Percentiles rank a stretch among this genome's conserved stretches.
Conservation (phyloP, 2,113 vertebrate genomes). For the Limnothrissa miodon region DNA sequence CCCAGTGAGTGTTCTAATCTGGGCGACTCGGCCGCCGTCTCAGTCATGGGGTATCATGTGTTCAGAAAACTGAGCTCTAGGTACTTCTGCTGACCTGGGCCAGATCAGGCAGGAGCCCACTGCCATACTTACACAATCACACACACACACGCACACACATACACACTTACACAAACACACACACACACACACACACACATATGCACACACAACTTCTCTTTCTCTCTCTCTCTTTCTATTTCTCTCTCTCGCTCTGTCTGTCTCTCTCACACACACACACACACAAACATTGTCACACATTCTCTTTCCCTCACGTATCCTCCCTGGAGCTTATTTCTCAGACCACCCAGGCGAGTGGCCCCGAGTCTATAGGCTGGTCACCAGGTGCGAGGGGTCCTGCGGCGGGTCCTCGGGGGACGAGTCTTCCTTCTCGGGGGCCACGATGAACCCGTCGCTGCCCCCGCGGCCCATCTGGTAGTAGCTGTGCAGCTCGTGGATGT, state of each 20-base stretch:
- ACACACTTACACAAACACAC: background rate
- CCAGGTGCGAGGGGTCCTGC: constrained; percentile 90
- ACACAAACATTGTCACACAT: constrained; percentile 3
- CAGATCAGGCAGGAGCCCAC: background rate
- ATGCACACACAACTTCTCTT: background rate
- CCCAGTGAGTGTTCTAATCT: background rate
- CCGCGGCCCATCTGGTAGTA: constrained; percentile 97
- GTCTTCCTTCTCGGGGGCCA: constrained; percentile 87
- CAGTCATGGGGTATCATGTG: background rate
- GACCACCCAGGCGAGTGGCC: constrained; percentile 33
- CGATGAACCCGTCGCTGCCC: constrained; percentile 95
- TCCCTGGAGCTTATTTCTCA: background rate
- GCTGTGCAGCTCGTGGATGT: constrained; percentile 91
- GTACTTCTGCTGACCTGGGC: background rate
- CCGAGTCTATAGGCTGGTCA: constrained; percentile 94
- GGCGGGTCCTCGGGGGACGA: constrained; percentile 80
- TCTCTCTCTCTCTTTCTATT: background rate
- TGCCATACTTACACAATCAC: background rate
- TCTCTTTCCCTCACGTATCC: background rate
- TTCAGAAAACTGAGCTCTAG: background rate
- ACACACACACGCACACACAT: background rate
- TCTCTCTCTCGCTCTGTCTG: constrained; percentile 15
- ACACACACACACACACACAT: constrained; percentile 15
- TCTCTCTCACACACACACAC: constrained; percentile 29
- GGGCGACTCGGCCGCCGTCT: background rate